Evolutionary conservation across 2,888 invertebrate species (phyloP).

Genomic region (Synanthedon myopaeformis): DNA sequence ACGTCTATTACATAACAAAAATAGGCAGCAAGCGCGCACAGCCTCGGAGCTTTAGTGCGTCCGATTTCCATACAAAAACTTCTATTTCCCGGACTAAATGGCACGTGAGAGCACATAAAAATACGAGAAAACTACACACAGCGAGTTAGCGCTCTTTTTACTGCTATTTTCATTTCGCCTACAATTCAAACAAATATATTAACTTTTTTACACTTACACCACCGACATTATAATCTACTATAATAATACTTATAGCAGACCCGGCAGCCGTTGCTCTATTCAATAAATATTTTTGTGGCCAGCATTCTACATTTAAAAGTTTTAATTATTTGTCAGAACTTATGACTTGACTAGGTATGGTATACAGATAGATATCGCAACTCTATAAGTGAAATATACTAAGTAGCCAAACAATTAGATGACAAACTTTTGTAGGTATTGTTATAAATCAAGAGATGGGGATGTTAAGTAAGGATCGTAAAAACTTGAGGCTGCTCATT

Average conservation of each 20-base stretch:
- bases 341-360: too few relatives aligned
- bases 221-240: too few relatives aligned
- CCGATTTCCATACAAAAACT: slow-evolving; percentile 70
- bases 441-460: neutral
- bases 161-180: neutral
- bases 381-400: too few relatives aligned
- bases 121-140: slow-evolving; percentile 44
- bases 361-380: too few relatives aligned
- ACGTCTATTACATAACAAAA: slow-evolving; percentile 51
- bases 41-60: slow-evolving; percentile 56
- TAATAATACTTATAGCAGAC: rapidly evolving
- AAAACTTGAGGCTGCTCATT: slow-evolving; percentile 26
- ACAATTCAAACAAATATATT: neutral
- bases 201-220: too few relatives aligned
- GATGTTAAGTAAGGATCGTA: slow-evolving; percentile 13
- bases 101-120: slow-evolving; percentile 67
- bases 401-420: too few relatives aligned
- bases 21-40: slow-evolving; percentile 47
- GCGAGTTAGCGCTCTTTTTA: neutral
- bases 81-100: slow-evolving; percentile 69
- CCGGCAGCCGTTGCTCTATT: too few relatives aligned
- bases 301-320: too few relatives aligned
- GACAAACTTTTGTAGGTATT: neutral
- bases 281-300: too few relatives aligned
- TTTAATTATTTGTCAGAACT: too few relatives aligned